A percentile compares a stretch with the other conserved stretches of the same genome.
phyloP scores from a whole-genome alignment of 1,140 invertebrate genomes.

The Drosophila paulistorum region DNA sequence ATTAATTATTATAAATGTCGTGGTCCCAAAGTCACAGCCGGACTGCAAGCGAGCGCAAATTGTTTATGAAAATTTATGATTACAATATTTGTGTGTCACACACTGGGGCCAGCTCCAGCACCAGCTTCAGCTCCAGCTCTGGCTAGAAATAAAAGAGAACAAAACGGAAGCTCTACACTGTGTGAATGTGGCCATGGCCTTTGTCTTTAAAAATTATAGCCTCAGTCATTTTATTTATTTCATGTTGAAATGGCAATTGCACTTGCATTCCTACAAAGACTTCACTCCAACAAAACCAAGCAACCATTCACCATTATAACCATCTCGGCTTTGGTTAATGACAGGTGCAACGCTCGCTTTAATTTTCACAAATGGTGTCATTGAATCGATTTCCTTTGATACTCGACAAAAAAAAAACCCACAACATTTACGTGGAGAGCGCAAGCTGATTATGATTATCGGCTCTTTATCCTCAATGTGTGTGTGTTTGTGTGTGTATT shows the following conservation, averaged over 20 bases:
- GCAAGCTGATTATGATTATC: slow-evolving; percentile 71
- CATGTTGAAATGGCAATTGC: slow-evolving; percentile 33
- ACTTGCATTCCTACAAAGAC: slow-evolving; percentile 34
- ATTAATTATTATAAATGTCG: slow-evolving; percentile 82
- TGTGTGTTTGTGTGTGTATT: slow-evolving; percentile 5
- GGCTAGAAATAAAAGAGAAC: not conserved
- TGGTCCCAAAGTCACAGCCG: slow-evolving; percentile 56
- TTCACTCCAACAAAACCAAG: no score
- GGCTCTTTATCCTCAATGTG: slow-evolving; percentile 37
- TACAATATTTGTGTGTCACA: slow-evolving; percentile 81
- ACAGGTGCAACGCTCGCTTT: slow-evolving; percentile 27
- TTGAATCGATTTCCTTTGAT: slow-evolving; percentile 13
- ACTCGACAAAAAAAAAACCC: slow-evolving; percentile 2
- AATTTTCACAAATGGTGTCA: slow-evolving; percentile 24
- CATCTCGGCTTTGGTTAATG: slow-evolving; percentile 16
- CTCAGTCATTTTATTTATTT: slow-evolving; percentile 69
- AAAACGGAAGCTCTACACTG: slow-evolving; percentile 1
- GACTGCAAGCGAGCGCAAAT: slow-evolving; percentile 67
- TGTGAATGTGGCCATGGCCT: slow-evolving; percentile 42
- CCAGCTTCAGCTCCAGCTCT: no score
- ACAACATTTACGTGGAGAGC: not conserved
- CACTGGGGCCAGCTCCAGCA: slow-evolving; percentile 47
- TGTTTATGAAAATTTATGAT: slow-evolving; percentile 82
- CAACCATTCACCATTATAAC: not conserved
- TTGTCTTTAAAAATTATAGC: slow-evolving; percentile 66